These are phyloP conservation scores for Diadophis punctatus DNA, from an alignment of 2,113 vertebrate species.

Conservation along the genomic window DNA sequence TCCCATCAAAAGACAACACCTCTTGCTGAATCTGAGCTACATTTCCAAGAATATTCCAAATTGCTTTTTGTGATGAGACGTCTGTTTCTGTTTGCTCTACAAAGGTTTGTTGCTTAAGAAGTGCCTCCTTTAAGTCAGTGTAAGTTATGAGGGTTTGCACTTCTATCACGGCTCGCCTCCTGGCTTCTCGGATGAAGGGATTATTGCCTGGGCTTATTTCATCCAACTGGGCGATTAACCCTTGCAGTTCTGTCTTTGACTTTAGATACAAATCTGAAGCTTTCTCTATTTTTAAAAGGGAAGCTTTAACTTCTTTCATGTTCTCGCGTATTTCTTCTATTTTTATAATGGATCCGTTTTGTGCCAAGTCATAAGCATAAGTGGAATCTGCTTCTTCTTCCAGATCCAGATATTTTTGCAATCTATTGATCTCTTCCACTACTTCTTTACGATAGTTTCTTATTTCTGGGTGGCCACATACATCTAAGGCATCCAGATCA, in stretches of 20 bases:
- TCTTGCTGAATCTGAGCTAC: conserved; percentile 88
- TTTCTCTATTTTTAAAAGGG: conserved; percentile 77
- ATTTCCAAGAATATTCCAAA: conserved; percentile 86
- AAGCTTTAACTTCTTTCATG: conserved; percentile 77
- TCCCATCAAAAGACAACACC: conserved; percentile 89
- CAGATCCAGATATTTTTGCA: conserved; percentile 89
- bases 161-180: conserved; percentile 89
- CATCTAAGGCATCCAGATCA: conserved; percentile 91
- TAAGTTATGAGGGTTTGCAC: conserved; percentile 89
- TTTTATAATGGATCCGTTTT: conserved; percentile 89
- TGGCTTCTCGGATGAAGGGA: conserved; percentile 93
- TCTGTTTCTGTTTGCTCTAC: conserved; percentile 68
- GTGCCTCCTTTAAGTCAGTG: conserved; percentile 86
- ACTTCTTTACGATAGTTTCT: conserved; percentile 94
- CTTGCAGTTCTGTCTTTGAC: conserved; percentile 86
- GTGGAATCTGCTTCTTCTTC: conserved; percentile 88
- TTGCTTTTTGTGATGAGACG: conserved; percentile 75
- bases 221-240: conserved; percentile 84
- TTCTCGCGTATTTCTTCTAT: conserved; percentile 87
- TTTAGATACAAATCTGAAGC: conserved; percentile 78
- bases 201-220: conserved; percentile 89
- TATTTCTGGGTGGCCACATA: conserved; percentile 83
- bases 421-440: conserved; percentile 91
- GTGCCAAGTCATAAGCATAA: conserved; percentile 83
- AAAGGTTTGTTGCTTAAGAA: conserved; percentile 66